Percentiles rank a stretch among this genome's conserved stretches.
Conservation (phyloP, 2,113 vertebrate genomes). For the Butorides virescens region DNA sequence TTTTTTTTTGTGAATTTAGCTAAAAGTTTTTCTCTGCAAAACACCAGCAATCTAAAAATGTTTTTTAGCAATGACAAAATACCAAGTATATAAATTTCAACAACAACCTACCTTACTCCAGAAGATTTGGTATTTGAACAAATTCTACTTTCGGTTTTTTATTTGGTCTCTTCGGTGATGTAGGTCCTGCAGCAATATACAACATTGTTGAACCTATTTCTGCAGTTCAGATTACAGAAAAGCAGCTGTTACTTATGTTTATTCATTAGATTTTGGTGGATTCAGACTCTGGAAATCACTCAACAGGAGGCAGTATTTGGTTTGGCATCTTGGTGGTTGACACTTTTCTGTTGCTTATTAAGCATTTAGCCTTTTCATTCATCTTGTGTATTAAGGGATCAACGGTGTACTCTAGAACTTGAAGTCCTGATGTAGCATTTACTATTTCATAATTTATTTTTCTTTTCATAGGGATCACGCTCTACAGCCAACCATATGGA, state of each 20-base stretch:
- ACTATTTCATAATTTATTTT: not conserved
- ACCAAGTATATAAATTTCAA: not conserved
- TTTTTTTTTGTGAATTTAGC: not conserved
- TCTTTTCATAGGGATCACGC: slow-evolving; percentile 65
- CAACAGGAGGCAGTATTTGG: not conserved
- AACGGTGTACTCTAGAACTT: not conserved
- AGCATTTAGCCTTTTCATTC: not conserved
- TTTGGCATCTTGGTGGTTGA: not conserved
- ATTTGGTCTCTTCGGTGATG: not conserved
- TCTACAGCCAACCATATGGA: slow-evolving; percentile 75
- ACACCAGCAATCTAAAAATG: not conserved
- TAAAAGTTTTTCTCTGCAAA: not conserved
- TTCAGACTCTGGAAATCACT: not conserved
- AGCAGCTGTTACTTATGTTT: not conserved
- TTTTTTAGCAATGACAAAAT: not conserved
- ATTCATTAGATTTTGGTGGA: not conserved
- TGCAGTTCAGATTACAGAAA: not conserved
- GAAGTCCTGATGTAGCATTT: not conserved
- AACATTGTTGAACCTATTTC: not conserved
- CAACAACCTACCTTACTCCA: not conserved
- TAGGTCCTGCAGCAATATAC: not conserved
- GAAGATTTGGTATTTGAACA: not conserved
- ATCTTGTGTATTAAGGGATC: not conserved
- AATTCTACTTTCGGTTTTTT: not conserved
- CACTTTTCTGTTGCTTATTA: not conserved